A percentile compares a stretch with the other conserved stretches of the same genome.
These are phyloP conservation scores for Pseudanteris insignis DNA, from an alignment of 2,888 invertebrate genomes.

Conservation along the genomic window DNA sequence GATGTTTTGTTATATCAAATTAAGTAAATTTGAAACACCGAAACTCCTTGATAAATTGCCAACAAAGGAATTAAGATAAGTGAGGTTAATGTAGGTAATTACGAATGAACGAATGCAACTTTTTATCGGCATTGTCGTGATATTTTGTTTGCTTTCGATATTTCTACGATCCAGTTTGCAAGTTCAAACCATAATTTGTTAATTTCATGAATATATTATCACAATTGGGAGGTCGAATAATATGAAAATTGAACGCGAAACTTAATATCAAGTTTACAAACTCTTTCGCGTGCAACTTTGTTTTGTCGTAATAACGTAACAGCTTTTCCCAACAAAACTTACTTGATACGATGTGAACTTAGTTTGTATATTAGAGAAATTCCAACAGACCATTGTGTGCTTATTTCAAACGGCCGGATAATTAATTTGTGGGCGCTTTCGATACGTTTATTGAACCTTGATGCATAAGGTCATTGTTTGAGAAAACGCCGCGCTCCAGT, in stretches of 20 bases:
- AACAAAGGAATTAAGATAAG: background rate
- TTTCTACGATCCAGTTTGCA: slow-evolving; percentile 20
- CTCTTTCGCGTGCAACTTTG: slow-evolving; percentile 41
- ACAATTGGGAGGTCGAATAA: slow-evolving; percentile 29
- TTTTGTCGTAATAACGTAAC: slow-evolving; percentile 42
- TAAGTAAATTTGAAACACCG: too few species aligned
- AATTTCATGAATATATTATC: slow-evolving; percentile 37
- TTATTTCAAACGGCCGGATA: slow-evolving; percentile 26
- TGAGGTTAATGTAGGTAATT: background rate
- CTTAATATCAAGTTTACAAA: slow-evolving; percentile 42
- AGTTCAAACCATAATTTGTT: slow-evolving; percentile 30
- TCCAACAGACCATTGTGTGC: slow-evolving; percentile 24
- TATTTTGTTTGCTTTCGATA: slow-evolving; percentile 17
- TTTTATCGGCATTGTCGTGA: background rate
- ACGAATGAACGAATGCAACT: slow-evolving; percentile 1
- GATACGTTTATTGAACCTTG: slow-evolving; percentile 10
- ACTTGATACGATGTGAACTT: slow-evolving; percentile 36
- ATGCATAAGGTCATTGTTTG: too few species aligned
- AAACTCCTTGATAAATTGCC: background rate
- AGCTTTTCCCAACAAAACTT: slow-evolving; percentile 42
- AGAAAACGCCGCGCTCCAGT: too few species aligned
- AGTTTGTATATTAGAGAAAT: slow-evolving; percentile 39
- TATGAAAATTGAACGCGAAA: slow-evolving; percentile 39
- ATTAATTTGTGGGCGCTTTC: slow-evolving; percentile 20
- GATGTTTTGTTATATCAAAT: too few species aligned